Base-by-base conservation (phyloP, 2,797 vertebrate genomes). In the Tapirus indicus region DNA sequence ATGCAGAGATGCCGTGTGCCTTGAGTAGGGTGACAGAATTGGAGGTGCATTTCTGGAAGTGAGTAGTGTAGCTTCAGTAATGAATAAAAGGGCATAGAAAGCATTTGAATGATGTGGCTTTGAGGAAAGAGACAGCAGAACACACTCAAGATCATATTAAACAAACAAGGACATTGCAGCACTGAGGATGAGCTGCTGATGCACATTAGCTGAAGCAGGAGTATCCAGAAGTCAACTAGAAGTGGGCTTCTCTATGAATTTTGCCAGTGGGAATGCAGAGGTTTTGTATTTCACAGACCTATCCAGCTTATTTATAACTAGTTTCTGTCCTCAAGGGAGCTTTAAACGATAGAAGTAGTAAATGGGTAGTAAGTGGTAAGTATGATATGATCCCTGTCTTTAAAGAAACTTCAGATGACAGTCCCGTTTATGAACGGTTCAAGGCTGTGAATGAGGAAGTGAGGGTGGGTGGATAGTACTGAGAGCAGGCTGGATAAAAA, bases 341-440 rank as follows among this genome's bases (percentile, higher is more conserved):
- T 91, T 75, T 90, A 44, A 52, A 58, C 58, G 18, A 69, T 18
- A 88, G 75, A 41, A 10, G 20, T 41, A 54, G 56, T 62, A 78
- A 86, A 56, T 2, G 27, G 10, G 27, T 93, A 52, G 44, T 66
- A 86, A 56, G 11, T 52, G 47, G 21, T 29, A 54, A 58, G 17
- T 49, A 29, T 56, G 38, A 41, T 9, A 74, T 14, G 4, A 74
- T 38, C 29, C 56, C 49, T 68, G 9, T 86, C 49, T 82, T 56
- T 66, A 64, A 75, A 97, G 56, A 93, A 54, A 93, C 38, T 82
- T 75, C 6, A 77, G 64, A 38, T 91, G 66, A 54, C 14, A 60
- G 12, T n/a, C 25, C 21, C 68, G 21, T 49, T 80, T 47, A 41
- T 64, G n/a, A 86, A 64, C 7, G 68, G 32, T 47, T 82, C 29